Evolutionary conservation across 2,113 vertebrate species (phyloP), one percentile per base, ranked within the genome.

Genomic region (Odocoileus hemionus): DNA sequence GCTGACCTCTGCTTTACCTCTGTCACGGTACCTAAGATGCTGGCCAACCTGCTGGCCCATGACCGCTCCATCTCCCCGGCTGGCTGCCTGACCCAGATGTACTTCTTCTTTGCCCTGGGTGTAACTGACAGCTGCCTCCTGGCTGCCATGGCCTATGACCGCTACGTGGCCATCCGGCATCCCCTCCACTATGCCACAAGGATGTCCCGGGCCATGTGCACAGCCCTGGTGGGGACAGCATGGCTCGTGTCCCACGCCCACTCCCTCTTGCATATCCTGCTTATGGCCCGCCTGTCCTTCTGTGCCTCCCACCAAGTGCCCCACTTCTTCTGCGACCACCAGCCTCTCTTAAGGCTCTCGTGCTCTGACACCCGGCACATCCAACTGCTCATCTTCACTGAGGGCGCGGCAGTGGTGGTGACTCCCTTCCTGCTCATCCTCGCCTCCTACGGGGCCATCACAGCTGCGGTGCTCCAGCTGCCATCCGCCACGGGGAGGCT

Each of bases 311-410:
- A 85, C 30, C 55, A 95, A 80, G 96, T 95, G 16, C 74, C 88
- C 7, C 97, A 97, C 88, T 96, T 98, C 82, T 98, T 97, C 96
- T 97, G 94, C 26, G 95, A 97, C 89, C 93, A 96, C 67, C 94
- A 97, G 84, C 95, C 97, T 92, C 88, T 96, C n/a, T 64, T 97
- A 64, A 58, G 90, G 30, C 91, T 97, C 36, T 95, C 82, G 0
- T 93, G 93, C 82, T 97, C 97, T 0, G 47, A 97, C 43, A 95
- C 76, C 17, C 30, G 0, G 45, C 95, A 91, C 13, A 94, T 93
- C 74, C 94, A 96, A 70, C 57, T 86, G 21, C 58, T 98, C 25
- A 78, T 96, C 57, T 97, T 97, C 79, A 79, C 95, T 0, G 45
- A 94, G 90, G 97, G 94, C 0, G 33, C 91, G 0, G 11, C 67